Base-by-base conservation (phyloP, 2,797 vertebrate genomes). In the Chloroceryle inda region DNA sequence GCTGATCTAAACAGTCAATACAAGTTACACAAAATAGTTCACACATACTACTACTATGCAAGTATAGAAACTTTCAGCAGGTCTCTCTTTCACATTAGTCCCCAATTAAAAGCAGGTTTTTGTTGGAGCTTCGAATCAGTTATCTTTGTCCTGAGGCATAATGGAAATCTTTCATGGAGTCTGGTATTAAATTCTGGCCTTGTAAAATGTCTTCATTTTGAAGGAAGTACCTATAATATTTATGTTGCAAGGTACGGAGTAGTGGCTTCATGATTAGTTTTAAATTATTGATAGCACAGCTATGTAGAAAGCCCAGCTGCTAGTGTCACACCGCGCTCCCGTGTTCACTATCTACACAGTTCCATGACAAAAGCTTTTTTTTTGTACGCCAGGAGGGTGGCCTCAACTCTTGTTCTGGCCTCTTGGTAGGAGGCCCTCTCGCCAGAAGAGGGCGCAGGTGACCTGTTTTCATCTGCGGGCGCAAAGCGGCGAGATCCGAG, bases 181-280 rank as follows among this genome's bases (percentile, higher is more conserved):
- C 33, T 69, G 38, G 61, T 64, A 71, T 29, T 64, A 69, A 66
- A 84, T 94, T 62, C 66, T 49, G 27, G 5, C 44, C 35, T 23
- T 17, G 47, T 71, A 69, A 96, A 69, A 63, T 63, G 10, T 91
- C 35, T 86, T 81, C 35, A 84, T 91, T 92, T 93, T 91, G 69
- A 78, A 85, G 67, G 47, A 55, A 22, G 8, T 7, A 6, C 22
- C 61, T 80, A 17, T 50, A 89, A 38, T 87, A 67, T 77, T 88
- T 56, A 77, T 61, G 58, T 49, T 7, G 23, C 1, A 1, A 74
- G n/a, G 29, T 67, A 71, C 40, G 93, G 1, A 0, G 23, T 59
- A 45, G 52, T 37, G 68, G 22, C 33, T 89, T 89, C 8, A 2
- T 29, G 33, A 62, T 73, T 86, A 31, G 35, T 90, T 89, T 75